A percentile compares a stretch with the other conserved stretches of the same genome.
Evolutionary conservation across 2,797 vertebrate genomes (phyloP).

Genomic region (Rhincodon typus): DNA sequence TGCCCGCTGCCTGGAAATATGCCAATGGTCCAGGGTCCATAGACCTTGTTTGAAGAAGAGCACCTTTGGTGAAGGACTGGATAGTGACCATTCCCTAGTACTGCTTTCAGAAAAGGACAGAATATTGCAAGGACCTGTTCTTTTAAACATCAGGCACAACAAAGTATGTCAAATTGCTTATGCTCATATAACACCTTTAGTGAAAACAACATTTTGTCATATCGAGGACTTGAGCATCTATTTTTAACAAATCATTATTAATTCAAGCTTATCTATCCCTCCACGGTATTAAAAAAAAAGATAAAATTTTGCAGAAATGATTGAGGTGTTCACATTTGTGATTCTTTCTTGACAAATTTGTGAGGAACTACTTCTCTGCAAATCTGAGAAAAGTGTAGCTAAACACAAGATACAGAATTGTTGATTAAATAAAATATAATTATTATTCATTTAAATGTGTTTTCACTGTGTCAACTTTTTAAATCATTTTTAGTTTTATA

Average conservation of each 20-base stretch:
- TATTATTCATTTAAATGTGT: neutral
- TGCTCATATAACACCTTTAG: neutral
- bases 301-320: no score
- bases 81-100: neutral
- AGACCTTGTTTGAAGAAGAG: neutral
- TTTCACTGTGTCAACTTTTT: neutral
- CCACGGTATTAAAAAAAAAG: neutral
- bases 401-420: neutral
- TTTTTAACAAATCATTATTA: neutral
- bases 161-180: neutral
- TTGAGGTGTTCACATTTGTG: neutral
- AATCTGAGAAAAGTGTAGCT: neutral
- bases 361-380: neutral
- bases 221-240: neutral
- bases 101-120: neutral
- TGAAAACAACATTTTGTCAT: neutral
- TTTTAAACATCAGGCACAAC: neutral
- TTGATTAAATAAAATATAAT: neutral
- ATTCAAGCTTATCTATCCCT: neutral
- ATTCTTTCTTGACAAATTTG: neutral
- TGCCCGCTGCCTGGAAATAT: neutral
- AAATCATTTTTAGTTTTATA: neutral
- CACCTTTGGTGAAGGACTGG: neutral
- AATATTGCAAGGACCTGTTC: neutral
- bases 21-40: neutral